A percentile compares a stretch with the other conserved stretches of the same genome.
These are phyloP conservation scores for Malachius bipustulatus DNA, from an alignment of 2,888 invertebrate genomes.

Conservation along the genomic window DNA sequence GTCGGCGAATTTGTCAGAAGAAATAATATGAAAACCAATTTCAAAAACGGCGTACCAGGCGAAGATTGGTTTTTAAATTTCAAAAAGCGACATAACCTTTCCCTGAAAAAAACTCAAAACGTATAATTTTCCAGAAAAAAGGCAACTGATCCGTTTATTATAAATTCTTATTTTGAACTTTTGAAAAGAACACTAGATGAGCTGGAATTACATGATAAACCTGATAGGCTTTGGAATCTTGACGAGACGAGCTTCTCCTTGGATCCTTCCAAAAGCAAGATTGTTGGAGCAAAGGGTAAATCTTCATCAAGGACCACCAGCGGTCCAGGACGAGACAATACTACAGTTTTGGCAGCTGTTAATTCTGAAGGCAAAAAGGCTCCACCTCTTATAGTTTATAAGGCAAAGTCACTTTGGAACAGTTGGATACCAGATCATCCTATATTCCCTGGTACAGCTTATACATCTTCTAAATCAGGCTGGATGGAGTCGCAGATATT, in stretches of 20 bases:
- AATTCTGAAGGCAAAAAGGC: conserved; percentile 16
- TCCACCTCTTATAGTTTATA: conserved; percentile 16
- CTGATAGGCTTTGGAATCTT: conserved; percentile 21
- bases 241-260: conserved; percentile 16
- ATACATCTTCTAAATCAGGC: conserved; percentile 13
- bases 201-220: conserved; percentile 14
- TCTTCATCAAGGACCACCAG: conserved; percentile 11
- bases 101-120: conserved; percentile 29
- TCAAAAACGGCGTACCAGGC: conserved; percentile 22
- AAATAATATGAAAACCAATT: conserved; percentile 21
- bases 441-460: conserved; percentile 15
- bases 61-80: conserved; percentile 22
- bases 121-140: conserved; percentile 26
- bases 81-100: conserved; percentile 22
- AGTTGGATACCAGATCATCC: conserved; percentile 19
- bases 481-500: conserved; percentile 28
- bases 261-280: conserved; percentile 17
- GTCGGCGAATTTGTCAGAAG: conserved; percentile 18
- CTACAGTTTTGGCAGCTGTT: conserved; percentile 11
- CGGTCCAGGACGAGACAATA: conserved; percentile 14
- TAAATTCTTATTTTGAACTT: conserved; percentile 17
- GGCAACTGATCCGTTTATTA: conserved; percentile 20
- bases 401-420: conserved; percentile 26
- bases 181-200: conserved; percentile 14
- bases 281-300: conserved; percentile 14